A percentile compares a stretch with the other conserved stretches of the same genome.
phyloP scores from a whole-genome alignment of 2,113 vertebrate genomes.

The Budorcas taxicolor region DNA sequence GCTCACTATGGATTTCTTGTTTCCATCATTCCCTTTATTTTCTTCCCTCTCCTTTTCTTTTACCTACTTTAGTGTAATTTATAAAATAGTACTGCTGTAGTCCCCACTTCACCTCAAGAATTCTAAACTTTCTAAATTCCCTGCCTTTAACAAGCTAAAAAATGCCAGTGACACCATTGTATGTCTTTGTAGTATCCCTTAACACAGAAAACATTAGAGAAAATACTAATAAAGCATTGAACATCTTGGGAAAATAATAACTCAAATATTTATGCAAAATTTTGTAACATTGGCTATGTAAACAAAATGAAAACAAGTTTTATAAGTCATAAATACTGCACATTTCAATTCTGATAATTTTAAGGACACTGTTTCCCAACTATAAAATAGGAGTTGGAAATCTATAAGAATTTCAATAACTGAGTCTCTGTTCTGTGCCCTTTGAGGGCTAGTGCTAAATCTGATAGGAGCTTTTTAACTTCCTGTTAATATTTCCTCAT shows the following conservation, averaged over 20 bases:
- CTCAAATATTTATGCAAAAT: background rate
- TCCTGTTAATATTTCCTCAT: conserved; percentile 26
- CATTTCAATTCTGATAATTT: background rate
- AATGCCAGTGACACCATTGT: background rate
- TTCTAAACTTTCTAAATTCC: background rate
- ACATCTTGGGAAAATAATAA: background rate
- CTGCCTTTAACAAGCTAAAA: background rate
- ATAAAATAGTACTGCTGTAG: background rate
- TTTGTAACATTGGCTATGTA: background rate
- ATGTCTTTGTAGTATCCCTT: background rate
- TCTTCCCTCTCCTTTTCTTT: background rate
- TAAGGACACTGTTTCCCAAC: background rate
- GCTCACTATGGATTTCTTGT: background rate
- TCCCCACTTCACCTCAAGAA: background rate
- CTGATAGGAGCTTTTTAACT: conserved; percentile 2
- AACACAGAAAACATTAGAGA: background rate
- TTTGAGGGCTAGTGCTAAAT: background rate
- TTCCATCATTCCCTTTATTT: background rate
- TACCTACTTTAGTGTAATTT: background rate
- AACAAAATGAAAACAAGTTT: conserved; percentile 25
- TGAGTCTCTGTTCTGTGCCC: background rate
- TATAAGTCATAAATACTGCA: background rate
- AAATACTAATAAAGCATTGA: background rate
- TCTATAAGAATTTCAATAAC: background rate
- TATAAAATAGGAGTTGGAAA: background rate